Conservation (phyloP, 2,888 invertebrate genomes). For the Lypha dubia region DNA sequence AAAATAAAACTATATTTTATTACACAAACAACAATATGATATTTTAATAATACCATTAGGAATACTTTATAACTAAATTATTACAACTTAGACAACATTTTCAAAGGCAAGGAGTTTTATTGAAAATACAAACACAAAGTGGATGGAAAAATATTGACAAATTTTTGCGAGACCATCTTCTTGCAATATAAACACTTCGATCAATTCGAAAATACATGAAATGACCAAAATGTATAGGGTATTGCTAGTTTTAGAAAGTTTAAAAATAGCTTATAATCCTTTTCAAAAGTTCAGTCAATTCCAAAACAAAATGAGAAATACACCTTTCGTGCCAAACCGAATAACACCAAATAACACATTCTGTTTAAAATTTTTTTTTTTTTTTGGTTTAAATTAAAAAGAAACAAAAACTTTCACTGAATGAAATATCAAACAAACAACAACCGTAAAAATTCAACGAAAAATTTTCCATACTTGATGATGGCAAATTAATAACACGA, state of each 20-base stretch:
- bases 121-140: neutral
- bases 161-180: no score
- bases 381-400: neutral
- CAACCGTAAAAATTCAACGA: neutral
- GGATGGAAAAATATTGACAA: neutral
- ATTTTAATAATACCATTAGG: neutral
- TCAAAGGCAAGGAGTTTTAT: neutral
- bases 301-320: no score
- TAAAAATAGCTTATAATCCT: no score
- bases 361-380: neutral
- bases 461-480: neutral
- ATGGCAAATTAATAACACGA: neutral
- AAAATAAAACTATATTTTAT: neutral
- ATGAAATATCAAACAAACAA: neutral
- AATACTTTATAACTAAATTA: neutral
- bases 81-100: neutral
- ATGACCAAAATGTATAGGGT: no score
- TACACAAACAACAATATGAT: neutral
- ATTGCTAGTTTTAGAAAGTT: no score
- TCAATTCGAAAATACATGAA: no score
- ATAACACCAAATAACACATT: neutral
- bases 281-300: no score
- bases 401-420: neutral
- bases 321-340: no score
- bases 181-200: no score